phyloP scores from a whole-genome alignment of 2,113 vertebrate genomes.

The Neogale vison region DNA sequence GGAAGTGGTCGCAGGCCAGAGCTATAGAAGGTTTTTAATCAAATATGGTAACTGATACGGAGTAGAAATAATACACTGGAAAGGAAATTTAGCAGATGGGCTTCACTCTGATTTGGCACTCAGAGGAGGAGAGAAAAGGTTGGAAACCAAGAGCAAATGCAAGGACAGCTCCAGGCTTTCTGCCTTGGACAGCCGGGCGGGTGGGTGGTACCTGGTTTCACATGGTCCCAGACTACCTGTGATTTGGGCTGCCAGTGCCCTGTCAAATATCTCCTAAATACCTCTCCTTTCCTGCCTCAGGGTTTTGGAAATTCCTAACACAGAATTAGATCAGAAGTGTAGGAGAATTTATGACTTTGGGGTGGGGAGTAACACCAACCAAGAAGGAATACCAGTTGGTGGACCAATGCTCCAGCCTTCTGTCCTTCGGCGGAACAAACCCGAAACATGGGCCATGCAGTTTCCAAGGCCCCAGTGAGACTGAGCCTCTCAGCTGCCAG shows the following conservation, averaged over 20 bases:
- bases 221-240: background rate
- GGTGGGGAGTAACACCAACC: too few species aligned
- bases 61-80: background rate
- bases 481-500: background rate
- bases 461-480: background rate
- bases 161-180: background rate
- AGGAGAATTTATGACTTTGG: background rate
- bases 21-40: background rate
- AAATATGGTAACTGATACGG: background rate
- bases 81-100: background rate
- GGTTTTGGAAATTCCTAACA: background rate
- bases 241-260: background rate
- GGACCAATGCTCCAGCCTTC: background rate
- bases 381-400: background rate
- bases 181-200: background rate
- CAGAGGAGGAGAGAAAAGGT: background rate
- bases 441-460: accelerated
- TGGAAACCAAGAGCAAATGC: background rate
- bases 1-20: background rate
- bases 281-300: background rate
- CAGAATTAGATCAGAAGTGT: background rate
- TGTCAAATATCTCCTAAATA: background rate
- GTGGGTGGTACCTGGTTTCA: background rate
- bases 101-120: background rate
- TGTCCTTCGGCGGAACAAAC: background rate